Percentiles rank a stretch among this genome's conserved stretches.
phyloP scores from a whole-genome alignment of 1,140 invertebrate species.

The Drosophila malerkotliana region DNA sequence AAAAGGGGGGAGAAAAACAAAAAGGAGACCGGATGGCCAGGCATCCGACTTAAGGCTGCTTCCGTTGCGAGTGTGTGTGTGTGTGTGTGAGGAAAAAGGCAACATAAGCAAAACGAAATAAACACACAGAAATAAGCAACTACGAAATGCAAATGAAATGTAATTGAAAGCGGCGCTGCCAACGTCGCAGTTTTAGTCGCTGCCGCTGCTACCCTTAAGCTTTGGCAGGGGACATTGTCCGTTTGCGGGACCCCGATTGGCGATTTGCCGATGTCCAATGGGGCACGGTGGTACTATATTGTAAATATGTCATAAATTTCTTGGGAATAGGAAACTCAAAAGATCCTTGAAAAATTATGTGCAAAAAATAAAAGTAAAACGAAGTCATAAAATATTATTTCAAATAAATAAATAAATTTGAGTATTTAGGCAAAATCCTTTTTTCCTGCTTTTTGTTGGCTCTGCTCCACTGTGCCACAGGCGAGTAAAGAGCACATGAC shows the following conservation, averaged over 20 bases:
- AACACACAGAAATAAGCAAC: constrained; percentile 70
- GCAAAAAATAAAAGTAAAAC: no score
- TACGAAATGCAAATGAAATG: constrained; percentile 80
- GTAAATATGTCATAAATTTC: background rate
- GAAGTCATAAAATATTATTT: no score
- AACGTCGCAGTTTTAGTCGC: constrained; percentile 24
- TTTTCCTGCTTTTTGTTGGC: background rate
- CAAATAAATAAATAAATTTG: no score
- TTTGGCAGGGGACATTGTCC: constrained; percentile 78
- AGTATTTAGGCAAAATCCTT: background rate
- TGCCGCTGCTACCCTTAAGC: constrained; percentile 72
- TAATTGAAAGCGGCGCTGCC: constrained; percentile 74
- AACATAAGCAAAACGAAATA: constrained; percentile 66
- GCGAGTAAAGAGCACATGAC: constrained; percentile 60
- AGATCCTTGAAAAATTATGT: background rate
- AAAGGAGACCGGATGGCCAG: constrained; percentile 42
- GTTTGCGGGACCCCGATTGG: constrained; percentile 63
- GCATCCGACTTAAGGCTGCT: constrained; percentile 67
- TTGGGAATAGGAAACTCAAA: background rate
- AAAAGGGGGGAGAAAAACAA: no score
- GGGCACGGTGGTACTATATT: constrained; percentile 38
- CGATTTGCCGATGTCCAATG: constrained; percentile 16
- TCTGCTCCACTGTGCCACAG: constrained; percentile 61
- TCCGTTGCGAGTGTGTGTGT: constrained; percentile 19
- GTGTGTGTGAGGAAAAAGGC: constrained; percentile 60